Percentiles rank a stretch among this genome's conserved stretches.
These are phyloP conservation scores for Allygus modestus DNA, from an alignment of 2,888 invertebrate genomes.

Conservation along the genomic window DNA sequence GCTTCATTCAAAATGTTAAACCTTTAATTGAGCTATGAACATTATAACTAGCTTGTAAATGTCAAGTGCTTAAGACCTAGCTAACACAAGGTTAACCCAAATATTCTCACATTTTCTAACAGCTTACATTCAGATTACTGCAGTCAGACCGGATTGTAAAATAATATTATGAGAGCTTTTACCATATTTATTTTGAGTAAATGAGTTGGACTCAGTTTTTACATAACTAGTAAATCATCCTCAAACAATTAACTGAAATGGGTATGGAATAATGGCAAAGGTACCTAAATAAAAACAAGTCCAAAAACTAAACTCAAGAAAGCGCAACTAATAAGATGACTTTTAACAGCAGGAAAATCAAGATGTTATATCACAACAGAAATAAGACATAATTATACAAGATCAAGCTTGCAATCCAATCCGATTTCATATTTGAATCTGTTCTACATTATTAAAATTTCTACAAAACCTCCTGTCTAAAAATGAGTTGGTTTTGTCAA, in stretches of 20 bases:
- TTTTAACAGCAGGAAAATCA: conserved; percentile 47
- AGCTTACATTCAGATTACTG: too few species aligned
- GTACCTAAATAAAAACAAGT: neutral
- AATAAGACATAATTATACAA: neutral
- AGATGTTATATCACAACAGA: conserved; percentile 35
- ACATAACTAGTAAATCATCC: too few species aligned
- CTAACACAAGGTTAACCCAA: too few species aligned
- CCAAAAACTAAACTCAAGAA: conserved; percentile 21
- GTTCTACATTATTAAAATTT: neutral
- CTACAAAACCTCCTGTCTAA: conserved; percentile 9
- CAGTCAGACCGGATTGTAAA: too few species aligned
- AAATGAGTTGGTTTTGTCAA: neutral
- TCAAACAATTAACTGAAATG: neutral
- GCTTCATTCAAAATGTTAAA: too few species aligned
- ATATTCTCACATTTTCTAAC: too few species aligned
- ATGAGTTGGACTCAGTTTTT: too few species aligned
- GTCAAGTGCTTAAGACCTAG: too few species aligned
- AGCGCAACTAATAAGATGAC: neutral
- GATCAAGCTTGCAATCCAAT: conserved; percentile 16
- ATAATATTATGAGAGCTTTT: too few species aligned
- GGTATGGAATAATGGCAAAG: neutral
- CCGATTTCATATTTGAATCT: neutral
- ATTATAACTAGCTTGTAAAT: too few species aligned
- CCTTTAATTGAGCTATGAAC: too few species aligned
- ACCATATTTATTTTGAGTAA: too few species aligned